Evolutionary conservation across 1,140 invertebrate genomes (phyloP), one percentile per base, ranked within the genome.

Genomic region (Apis cerana): DNA sequence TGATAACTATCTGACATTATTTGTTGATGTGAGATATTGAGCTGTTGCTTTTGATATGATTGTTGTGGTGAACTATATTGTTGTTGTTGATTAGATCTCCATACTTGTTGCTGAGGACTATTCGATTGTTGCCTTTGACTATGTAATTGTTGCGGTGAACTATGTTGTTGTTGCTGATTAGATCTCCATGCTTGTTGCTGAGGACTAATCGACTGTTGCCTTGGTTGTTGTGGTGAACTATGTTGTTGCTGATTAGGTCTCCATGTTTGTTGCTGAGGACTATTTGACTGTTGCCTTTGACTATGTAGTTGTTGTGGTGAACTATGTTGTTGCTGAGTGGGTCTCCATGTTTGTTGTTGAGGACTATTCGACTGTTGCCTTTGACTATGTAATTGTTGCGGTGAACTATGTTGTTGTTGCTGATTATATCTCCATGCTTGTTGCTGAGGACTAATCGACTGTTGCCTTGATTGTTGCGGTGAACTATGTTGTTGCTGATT

Each of bases 61-160:
- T 68, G 80, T 15, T 50, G 72, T 50, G 33, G 76, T 19, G 69
- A 82, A 8, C 10, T 52, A 56, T 61, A 75, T 76, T 79, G 64
- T 80, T 84, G 78, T 43, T 75, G 79, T 74, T 58, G 68, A 33
- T 33, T 33, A 33, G 33, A 2, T 33, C 33, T 33, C 33, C 33
- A 33, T 33, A 3, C 56, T 75, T 64, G 71, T 52, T 80, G 67
- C 58, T 83, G 88, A 58, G 33, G 75, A 10, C 33, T 1, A 21
- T 69, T 69, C 65, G 27, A n/a, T 19, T 80, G 82, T 15, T 67
- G 72, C 9, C 9, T 64, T 19, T 21, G 65, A n/a, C 1, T 15
- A 17, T 19, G 77, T 52, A 15, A 33, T 23, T 48, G n/a, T 11
- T 61, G 62, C 9, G 54, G 56, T 27, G 11, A 12, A 11, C n/a